Evolutionary conservation across 2,113 vertebrate species (phyloP).

Genomic region (Phaetusa simplex): DNA sequence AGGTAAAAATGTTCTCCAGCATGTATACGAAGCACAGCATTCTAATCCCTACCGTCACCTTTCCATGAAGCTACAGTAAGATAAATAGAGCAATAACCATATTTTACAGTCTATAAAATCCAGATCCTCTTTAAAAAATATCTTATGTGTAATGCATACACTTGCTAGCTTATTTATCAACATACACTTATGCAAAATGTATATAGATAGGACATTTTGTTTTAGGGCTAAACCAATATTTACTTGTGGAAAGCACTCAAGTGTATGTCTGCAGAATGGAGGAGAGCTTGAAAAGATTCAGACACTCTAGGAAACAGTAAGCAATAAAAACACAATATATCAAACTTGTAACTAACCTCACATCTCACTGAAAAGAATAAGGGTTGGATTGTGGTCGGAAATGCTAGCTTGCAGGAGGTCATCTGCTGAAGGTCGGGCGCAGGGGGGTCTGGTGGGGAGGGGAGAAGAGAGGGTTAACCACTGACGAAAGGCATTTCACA

Average conservation of each 20-base stretch:
- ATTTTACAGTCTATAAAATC: slow-evolving; percentile 81
- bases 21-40: slow-evolving; percentile 40
- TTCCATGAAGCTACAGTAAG: slow-evolving; percentile 72
- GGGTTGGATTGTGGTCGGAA: not conserved
- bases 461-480: not conserved
- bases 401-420: fast-evolving
- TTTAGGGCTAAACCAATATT: slow-evolving; percentile 69
- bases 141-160: slow-evolving; percentile 61
- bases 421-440: not conserved
- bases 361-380: not conserved
- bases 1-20: not conserved
- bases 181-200: slow-evolving; percentile 71
- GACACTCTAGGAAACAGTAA: not conserved
- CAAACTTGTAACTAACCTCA: not conserved
- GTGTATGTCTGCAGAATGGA: not conserved
- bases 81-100: slow-evolving; percentile 80
- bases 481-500: not conserved
- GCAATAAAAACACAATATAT: not conserved
- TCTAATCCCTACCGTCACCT: slow-evolving; percentile 66
- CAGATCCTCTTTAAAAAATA: slow-evolving; percentile 66
- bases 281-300: not conserved
- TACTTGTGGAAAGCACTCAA: slow-evolving; percentile 41
- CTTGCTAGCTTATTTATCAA: slow-evolving; percentile 75
- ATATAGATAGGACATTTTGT: slow-evolving; percentile 53
- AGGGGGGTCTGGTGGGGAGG: not conserved